phyloP scores from a whole-genome alignment of 2,113 vertebrate genomes.

The Sapajus apella region DNA sequence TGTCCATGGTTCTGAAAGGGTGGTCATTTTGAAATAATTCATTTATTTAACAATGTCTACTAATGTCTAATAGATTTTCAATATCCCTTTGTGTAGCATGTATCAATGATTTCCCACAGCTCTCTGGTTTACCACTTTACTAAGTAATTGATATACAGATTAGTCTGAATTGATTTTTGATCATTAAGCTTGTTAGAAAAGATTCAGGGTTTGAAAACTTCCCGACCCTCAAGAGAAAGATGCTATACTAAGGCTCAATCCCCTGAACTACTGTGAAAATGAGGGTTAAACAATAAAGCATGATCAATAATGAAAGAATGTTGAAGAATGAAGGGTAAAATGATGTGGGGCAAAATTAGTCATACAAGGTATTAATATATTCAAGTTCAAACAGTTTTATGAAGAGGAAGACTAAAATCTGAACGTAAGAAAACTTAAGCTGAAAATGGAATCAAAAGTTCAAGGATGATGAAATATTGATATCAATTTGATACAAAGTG shows the following conservation, averaged over 20 bases:
- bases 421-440: background rate
- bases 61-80: background rate
- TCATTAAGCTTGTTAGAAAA: slow-evolving; percentile 32
- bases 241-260: background rate
- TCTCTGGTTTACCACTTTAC: background rate
- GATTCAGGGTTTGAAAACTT: background rate
- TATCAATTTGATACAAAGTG: background rate
- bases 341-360: background rate
- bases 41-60: background rate
- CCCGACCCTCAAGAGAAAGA: background rate
- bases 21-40: background rate
- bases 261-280: slow-evolving; percentile 4
- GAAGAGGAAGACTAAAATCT: background rate
- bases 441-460: slow-evolving; percentile 15
- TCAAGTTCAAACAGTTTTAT: background rate
- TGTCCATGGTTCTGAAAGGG: slow-evolving; percentile 36
- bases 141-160: background rate
- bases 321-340: background rate
- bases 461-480: slow-evolving; percentile 4
- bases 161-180: background rate
- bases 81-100: background rate
- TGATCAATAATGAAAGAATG: background rate
- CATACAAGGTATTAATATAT: background rate
- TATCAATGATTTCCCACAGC: background rate
- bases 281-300: background rate